Evolutionary conservation across 2,888 invertebrate species (phyloP).

Genomic region (Gibbula magus): DNA sequence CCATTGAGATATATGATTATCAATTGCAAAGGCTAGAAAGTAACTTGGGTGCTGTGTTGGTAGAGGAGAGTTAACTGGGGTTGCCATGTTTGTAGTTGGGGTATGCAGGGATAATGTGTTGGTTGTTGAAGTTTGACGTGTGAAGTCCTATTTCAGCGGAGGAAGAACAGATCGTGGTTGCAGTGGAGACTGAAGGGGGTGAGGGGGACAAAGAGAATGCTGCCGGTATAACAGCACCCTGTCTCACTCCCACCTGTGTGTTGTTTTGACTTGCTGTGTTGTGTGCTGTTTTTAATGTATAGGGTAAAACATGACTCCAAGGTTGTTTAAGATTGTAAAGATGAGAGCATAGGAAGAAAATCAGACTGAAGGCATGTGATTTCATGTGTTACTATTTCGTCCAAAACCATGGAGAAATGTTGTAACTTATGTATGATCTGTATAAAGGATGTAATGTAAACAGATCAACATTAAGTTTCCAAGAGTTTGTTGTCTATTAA

Average conservation of each 20-base stretch:
- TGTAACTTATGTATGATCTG: too few species aligned
- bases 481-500: too few species aligned
- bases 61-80: not conserved
- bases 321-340: too few species aligned
- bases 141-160: constrained; percentile 2
- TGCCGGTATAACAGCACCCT: not conserved
- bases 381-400: too few species aligned
- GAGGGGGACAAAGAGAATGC: not conserved
- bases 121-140: not conserved
- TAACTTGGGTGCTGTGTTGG: too few species aligned
- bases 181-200: constrained; percentile 23
- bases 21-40: too few species aligned
- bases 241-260: not conserved
- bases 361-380: too few species aligned
- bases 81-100: not conserved
- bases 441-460: too few species aligned
- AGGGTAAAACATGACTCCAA: not conserved
- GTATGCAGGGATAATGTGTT: not conserved
- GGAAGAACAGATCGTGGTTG: not conserved
- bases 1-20: too few species aligned
- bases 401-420: too few species aligned
- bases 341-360: too few species aligned
- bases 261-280: not conserved
- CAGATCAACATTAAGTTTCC: too few species aligned
- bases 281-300: not conserved